Evolutionary conservation across 2,113 vertebrate species (phyloP).

Genomic region (Clarias macrocephalus): DNA sequence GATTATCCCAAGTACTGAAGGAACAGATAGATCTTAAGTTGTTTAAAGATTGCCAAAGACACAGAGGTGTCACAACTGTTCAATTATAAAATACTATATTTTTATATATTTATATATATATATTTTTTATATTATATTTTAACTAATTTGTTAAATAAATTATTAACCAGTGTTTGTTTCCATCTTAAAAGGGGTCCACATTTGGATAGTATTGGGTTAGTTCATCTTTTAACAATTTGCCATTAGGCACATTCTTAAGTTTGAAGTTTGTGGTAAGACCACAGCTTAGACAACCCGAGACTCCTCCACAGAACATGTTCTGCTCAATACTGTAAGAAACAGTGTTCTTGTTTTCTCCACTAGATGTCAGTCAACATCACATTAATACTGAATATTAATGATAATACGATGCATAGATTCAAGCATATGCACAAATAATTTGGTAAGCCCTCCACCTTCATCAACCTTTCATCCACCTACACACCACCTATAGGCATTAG

Average conservation of each 20-base stretch:
- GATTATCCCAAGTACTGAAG: no score
- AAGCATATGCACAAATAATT: neutral
- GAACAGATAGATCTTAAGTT: no score
- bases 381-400: neutral
- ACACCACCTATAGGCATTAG: neutral
- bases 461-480: no score
- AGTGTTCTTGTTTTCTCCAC: neutral
- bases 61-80: no score
- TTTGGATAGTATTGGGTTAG: neutral
- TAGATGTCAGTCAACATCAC: constrained; percentile 17
- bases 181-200: neutral
- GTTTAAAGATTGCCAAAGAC: no score
- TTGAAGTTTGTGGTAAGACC: neutral
- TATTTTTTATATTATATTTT: no score
- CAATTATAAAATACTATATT: no score
- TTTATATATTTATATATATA: no score
- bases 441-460: neutral
- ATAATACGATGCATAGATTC: neutral
- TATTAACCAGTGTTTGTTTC: neutral
- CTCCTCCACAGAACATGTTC: neutral
- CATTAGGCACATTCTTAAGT: neutral
- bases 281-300: neutral
- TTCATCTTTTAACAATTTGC: neutral
- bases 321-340: neutral
- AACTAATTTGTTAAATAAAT: neutral